Percentiles rank a stretch among this genome's conserved stretches.
Evolutionary conservation across 2,888 invertebrate species (phyloP).

Genomic region (Tupiocoris notatus): DNA sequence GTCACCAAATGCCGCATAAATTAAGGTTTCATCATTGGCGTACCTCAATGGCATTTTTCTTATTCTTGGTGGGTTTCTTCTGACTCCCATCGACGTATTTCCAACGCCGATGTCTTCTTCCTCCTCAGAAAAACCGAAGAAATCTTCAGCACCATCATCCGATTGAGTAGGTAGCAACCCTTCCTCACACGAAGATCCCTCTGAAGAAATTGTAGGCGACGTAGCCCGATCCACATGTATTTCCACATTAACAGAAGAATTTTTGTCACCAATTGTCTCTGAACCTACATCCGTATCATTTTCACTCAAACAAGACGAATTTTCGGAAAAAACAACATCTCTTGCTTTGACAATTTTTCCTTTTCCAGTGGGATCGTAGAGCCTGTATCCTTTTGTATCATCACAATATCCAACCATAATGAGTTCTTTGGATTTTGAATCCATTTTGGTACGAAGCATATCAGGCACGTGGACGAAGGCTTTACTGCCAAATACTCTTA

Average conservation of each 20-base stretch:
- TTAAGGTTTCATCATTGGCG: background rate
- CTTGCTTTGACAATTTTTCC: background rate
- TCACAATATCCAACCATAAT: conserved; percentile 41
- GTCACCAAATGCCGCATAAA: background rate
- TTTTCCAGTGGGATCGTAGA: background rate
- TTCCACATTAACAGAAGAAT: no score
- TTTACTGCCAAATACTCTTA: conserved; percentile 44
- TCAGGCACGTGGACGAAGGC: conserved; percentile 10
- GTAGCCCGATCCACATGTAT: no score
- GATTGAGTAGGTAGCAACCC: no score
- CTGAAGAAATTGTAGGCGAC: no score
- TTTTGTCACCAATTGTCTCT: no score
- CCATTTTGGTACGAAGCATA: conserved; percentile 22
- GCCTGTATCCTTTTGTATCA: conserved; percentile 32
- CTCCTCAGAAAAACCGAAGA: no score
- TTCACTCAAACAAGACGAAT: background rate
- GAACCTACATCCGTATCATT: background rate
- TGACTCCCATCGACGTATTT: no score
- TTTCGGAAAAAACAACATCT: background rate
- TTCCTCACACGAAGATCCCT: no score
- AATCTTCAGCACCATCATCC: no score
- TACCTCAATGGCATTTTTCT: background rate
- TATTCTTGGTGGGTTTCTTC: background rate
- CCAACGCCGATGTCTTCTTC: no score
- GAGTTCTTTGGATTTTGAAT: conserved; percentile 19